Percentiles rank a stretch among this genome's conserved stretches.
Evolutionary conservation across 2,888 invertebrate genomes (phyloP).

Genomic region (Tetheella fluctuosa): DNA sequence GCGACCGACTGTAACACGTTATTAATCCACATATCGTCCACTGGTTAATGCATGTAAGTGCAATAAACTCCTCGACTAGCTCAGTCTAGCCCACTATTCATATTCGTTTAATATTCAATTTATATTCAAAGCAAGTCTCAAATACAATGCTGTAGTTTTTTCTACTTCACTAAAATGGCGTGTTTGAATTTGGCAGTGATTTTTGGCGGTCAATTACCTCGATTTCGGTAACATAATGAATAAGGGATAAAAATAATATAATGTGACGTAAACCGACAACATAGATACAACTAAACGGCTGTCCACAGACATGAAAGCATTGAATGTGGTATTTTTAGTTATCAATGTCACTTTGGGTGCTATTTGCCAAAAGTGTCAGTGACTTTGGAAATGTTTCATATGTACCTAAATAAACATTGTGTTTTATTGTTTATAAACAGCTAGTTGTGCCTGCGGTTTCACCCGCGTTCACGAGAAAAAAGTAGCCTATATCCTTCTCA

Average conservation of each 20-base stretch:
- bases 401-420: slow-evolving; percentile 10
- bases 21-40: neutral
- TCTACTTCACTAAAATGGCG: slow-evolving; percentile 52
- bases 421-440: slow-evolving; percentile 24
- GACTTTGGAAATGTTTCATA: slow-evolving; percentile 36
- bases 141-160: slow-evolving; percentile 52
- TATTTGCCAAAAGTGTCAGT: slow-evolving; percentile 66
- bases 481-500: too few species aligned
- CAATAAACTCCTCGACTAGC: slow-evolving; percentile 39
- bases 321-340: slow-evolving; percentile 58
- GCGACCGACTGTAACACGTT: neutral
- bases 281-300: slow-evolving; percentile 17
- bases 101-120: slow-evolving; percentile 30
- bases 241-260: slow-evolving; percentile 5
- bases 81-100: neutral
- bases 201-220: slow-evolving; percentile 33
- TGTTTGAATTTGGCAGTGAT: slow-evolving; percentile 37
- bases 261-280: slow-evolving; percentile 28
- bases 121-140: slow-evolving; percentile 46
- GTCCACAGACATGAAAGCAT: slow-evolving; percentile 18
- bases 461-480: too few species aligned
- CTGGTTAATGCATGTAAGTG: slow-evolving; percentile 22
- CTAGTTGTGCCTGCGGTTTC: neutral
- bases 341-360: slow-evolving; percentile 64
- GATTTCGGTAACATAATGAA: neutral